A percentile compares a stretch with the other conserved stretches of the same genome.
Conservation (phyloP, 2,888 invertebrate species). For the Luperina testacea region DNA sequence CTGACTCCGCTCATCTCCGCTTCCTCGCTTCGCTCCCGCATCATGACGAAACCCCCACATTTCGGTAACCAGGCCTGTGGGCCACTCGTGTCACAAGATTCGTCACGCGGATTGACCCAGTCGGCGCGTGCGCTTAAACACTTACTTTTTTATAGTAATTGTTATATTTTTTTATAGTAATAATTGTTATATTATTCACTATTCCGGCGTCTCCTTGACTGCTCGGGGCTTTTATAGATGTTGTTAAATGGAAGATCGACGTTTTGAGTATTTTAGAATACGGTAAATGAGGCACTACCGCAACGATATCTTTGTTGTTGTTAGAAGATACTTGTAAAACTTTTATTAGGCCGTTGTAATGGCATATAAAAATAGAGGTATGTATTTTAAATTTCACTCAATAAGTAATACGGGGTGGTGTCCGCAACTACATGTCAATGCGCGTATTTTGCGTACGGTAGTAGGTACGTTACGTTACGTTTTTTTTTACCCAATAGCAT, state of each 20-base stretch:
- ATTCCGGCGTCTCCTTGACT: slow-evolving; percentile 53
- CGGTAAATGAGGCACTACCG: neutral
- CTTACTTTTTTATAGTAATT: slow-evolving; percentile 67
- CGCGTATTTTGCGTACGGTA: too few relatives aligned
- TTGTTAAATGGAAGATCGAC: slow-evolving; percentile 14
- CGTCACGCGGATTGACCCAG: slow-evolving; percentile 82
- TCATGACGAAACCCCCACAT: slow-evolving; percentile 42
- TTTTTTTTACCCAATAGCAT: neutral
- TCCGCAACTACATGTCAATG: too few relatives aligned
- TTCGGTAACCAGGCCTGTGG: slow-evolving; percentile 74
- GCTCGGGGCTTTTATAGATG: slow-evolving; percentile 21
- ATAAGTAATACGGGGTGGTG: neutral
- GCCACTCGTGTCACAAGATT: slow-evolving; percentile 80
- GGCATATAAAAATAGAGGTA: neutral
- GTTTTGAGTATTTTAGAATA: slow-evolving; percentile 6
- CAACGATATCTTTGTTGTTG: neutral
- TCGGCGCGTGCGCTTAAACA: slow-evolving; percentile 76
- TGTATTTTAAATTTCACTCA: neutral
- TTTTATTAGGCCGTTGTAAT: neutral
- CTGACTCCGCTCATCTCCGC: neutral
- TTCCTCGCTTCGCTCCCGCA: slow-evolving; percentile 49
- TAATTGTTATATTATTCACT: slow-evolving; percentile 58
- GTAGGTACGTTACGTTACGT: too few relatives aligned
- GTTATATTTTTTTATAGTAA: slow-evolving; percentile 66
- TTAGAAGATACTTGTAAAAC: neutral